Percentiles rank a stretch among this genome's conserved stretches.
Evolutionary conservation across 2,113 vertebrate genomes (phyloP).

Genomic region (Grallaria varia): DNA sequence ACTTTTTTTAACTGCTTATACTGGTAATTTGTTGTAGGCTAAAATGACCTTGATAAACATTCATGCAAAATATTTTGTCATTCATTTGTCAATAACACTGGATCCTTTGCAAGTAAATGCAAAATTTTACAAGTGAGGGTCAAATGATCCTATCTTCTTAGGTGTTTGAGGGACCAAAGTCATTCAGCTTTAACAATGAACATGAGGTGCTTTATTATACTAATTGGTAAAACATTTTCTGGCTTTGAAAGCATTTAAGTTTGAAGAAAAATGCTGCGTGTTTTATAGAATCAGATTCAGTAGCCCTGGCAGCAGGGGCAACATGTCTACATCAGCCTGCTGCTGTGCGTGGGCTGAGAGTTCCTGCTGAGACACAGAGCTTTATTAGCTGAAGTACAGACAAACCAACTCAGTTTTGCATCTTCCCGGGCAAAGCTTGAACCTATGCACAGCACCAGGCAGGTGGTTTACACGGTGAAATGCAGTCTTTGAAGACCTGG

Average conservation of each 20-base stretch:
- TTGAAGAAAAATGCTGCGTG: background rate
- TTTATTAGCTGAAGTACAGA: background rate
- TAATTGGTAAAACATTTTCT: background rate
- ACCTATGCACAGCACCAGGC: rapidly evolving
- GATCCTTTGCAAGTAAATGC: background rate
- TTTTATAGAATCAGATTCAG: background rate
- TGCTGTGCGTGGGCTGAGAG: background rate
- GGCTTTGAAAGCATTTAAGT: background rate
- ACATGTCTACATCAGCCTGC: background rate
- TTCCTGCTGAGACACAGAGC: background rate
- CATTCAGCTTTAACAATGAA: background rate
- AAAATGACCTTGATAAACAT: background rate
- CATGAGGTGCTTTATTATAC: background rate
- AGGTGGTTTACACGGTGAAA: background rate
- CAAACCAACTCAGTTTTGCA: rapidly evolving
- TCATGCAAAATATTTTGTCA: background rate
- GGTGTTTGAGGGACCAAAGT: background rate
- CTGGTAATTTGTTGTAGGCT: background rate
- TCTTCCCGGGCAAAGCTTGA: background rate
- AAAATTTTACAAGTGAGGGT: background rate
- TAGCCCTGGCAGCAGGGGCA: background rate
- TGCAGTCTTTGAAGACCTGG: background rate
- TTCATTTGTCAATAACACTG: background rate
- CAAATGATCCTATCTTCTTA: background rate
- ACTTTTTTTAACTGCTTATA: background rate